phyloP scores from a whole-genome alignment of 1,140 invertebrate species.

The Drosophila murphyi region DNA sequence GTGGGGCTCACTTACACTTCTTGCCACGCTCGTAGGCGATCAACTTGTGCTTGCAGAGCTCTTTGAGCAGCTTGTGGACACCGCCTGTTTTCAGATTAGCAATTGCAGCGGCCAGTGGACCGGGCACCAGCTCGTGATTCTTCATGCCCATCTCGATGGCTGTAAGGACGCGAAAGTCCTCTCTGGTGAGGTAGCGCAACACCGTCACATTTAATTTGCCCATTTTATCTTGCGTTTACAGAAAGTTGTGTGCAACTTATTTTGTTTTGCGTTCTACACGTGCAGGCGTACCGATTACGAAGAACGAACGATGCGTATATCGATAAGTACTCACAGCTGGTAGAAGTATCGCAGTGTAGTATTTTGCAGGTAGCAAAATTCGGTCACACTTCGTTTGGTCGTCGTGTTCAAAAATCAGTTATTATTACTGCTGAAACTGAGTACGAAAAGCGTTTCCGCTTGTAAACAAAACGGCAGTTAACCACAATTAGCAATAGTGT shows the following conservation, averaged over 20 bases:
- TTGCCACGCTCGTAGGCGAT: slow-evolving; percentile 97
- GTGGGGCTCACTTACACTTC: slow-evolving; percentile 89
- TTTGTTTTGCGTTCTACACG: slow-evolving; percentile 59
- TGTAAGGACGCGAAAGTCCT: slow-evolving; percentile 97
- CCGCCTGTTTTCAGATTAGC: slow-evolving; percentile 97
- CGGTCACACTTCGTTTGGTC: slow-evolving; percentile 33
- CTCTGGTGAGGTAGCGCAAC: slow-evolving; percentile 93
- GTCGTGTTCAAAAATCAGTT: slow-evolving; percentile 61
- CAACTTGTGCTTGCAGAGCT: slow-evolving; percentile 95
- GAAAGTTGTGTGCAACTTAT: slow-evolving; percentile 31
- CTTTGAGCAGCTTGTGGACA: slow-evolving; percentile 95
- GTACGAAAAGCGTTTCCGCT: slow-evolving; percentile 44
- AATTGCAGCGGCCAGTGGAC: slow-evolving; percentile 94
- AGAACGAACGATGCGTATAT: neutral
- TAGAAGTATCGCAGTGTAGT: slow-evolving; percentile 9
- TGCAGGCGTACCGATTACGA: slow-evolving; percentile 20
- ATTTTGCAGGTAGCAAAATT: slow-evolving; percentile 13
- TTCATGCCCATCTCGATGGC: slow-evolving; percentile 99
- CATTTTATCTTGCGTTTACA: slow-evolving; percentile 86
- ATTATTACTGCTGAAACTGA: slow-evolving; percentile 50
- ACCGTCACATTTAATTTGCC: slow-evolving; percentile 96
- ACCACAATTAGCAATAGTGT: slow-evolving; percentile 37
- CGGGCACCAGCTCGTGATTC: slow-evolving; percentile 98
- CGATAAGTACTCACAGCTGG: slow-evolving; percentile 19
- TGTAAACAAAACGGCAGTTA: slow-evolving; percentile 49